Conservation (phyloP, 2,888 invertebrate species). For the Cryptosula pallasiana region DNA sequence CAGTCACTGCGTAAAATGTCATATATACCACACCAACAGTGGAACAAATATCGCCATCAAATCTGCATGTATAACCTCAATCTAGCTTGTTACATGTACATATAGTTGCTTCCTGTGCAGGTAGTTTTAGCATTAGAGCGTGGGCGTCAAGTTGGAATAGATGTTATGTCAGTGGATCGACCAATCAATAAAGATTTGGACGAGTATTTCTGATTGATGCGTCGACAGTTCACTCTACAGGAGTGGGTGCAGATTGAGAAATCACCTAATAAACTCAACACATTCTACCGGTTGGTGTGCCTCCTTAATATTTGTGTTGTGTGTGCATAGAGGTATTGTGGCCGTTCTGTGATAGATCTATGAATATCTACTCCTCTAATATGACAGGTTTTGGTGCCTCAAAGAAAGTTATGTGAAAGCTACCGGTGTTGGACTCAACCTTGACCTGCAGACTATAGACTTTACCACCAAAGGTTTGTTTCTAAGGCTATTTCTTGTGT, state of each 20-base stretch:
- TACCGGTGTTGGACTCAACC: constrained; percentile 75
- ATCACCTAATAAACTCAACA: constrained; percentile 28
- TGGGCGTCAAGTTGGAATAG: constrained; percentile 58
- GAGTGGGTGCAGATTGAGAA: constrained; percentile 73
- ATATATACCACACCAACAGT: too few species aligned
- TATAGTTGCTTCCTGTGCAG: too few species aligned
- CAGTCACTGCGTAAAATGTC: too few species aligned
- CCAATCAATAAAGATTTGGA: constrained; percentile 42
- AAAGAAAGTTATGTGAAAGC: constrained; percentile 94
- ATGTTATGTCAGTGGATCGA: constrained; percentile 80
- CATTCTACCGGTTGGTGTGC: constrained; percentile 1
- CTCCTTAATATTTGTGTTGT: too few species aligned
- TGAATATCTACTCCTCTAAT: neutral
- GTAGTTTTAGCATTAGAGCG: constrained; percentile 17
- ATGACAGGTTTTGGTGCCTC: constrained; percentile 61
- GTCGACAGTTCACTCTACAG: constrained; percentile 67
- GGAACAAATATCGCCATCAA: too few species aligned
- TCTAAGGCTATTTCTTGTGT: too few species aligned
- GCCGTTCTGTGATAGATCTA: neutral
- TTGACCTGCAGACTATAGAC: constrained; percentile 70
- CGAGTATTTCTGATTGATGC: constrained; percentile 87
- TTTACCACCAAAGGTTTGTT: constrained; percentile 60
- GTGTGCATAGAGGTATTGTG: neutral
- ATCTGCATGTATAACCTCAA: too few species aligned
- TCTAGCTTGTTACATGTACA: too few species aligned